Evolutionary conservation across 2,797 vertebrate species (phyloP).

Genomic region (Sebastiscus albofasciatus): DNA sequence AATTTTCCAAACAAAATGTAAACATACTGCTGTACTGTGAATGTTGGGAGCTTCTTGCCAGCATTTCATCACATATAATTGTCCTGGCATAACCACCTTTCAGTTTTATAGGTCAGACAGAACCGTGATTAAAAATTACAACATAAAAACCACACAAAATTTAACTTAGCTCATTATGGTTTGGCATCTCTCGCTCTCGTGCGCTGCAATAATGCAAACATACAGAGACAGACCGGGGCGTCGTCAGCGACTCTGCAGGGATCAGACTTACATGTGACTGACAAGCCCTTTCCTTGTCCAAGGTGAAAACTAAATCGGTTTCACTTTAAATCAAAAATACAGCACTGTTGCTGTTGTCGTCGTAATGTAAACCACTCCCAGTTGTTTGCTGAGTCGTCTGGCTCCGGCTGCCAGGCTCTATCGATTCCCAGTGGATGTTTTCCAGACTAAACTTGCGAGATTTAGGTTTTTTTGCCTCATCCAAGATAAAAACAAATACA

Average conservation of each 20-base stretch:
- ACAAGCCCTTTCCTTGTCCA: not conserved
- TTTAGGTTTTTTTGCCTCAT: slow-evolving; percentile 7
- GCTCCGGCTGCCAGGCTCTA: slow-evolving; percentile 26
- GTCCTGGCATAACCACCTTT: slow-evolving; percentile 15
- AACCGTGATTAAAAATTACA: slow-evolving; percentile 49
- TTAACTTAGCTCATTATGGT: slow-evolving; percentile 53
- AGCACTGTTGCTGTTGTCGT: not conserved
- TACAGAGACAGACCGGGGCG: slow-evolving; percentile 2
- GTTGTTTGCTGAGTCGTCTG: slow-evolving; percentile 34
- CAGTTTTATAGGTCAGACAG: slow-evolving; percentile 26
- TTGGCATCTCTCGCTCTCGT: slow-evolving; percentile 31
- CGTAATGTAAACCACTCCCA: slow-evolving; percentile 8
- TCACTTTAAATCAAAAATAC: not conserved
- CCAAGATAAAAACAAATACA: slow-evolving; percentile 39
- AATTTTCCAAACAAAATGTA: slow-evolving; percentile 14
- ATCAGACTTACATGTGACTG: not conserved
- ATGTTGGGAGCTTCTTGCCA: not conserved
- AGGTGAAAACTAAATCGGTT: not conserved
- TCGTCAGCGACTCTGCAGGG: slow-evolving; percentile 4
- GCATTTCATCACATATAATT: slow-evolving; percentile 31
- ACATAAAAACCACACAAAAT: slow-evolving; percentile 45
- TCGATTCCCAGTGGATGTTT: slow-evolving; percentile 33
- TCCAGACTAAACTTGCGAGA: slow-evolving; percentile 55
- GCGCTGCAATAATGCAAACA: slow-evolving; percentile 11
- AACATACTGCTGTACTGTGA: not conserved